Base-by-base conservation (phyloP, 1,140 invertebrate genomes). In the Drosophila obscura region DNA sequence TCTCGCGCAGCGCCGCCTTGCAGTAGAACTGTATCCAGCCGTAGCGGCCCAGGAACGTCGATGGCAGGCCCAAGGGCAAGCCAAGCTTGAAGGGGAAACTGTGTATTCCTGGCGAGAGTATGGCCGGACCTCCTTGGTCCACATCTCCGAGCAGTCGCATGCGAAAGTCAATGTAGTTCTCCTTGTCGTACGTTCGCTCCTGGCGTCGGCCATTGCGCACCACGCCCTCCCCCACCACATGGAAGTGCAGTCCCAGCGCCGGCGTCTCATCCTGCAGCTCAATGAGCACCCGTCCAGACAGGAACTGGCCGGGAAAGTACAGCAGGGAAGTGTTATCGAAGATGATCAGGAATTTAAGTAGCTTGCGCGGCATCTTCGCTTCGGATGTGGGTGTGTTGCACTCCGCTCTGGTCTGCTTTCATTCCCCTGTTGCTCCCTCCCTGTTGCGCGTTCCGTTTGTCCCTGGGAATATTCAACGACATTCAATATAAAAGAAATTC, bases 1-100 rank as follows among this genome's bases (percentile, higher is more conserved):
- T 96, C 91, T 98, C 97, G 52, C 97, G 93, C 1, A 98, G 93
- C 1, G 97, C 97, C 5, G 97, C 96, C 92, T 98, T 98, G 87
- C 97, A 98, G 85, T 95, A 98, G 91, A 98, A 99, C 91, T 98
- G 97, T 2, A 99, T 97, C 97, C 97, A 98, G 35, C 97, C 97
- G 88, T 98, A 97, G 84, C 97, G 97, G 2, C 97, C 97, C 1
- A 98, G 93, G 91, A 98, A 98, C 24, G 97, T 98, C 4, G 97
- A 98, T 0, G 97, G 97, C 28, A 98, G 92, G 5, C 97, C 97
- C 55, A 97, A 93, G 0, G 97, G 97, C 26, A 98, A 92, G 3
- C 97, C 97, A 44, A 98, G 92, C 92, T 98, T 98, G 92, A 98
- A 98, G 16, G 97, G 97, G 92, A 98, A 98, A 91, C 97, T 98